Conservation (phyloP, 2,113 vertebrate species). For the Seriola quinqueradiata region DNA sequence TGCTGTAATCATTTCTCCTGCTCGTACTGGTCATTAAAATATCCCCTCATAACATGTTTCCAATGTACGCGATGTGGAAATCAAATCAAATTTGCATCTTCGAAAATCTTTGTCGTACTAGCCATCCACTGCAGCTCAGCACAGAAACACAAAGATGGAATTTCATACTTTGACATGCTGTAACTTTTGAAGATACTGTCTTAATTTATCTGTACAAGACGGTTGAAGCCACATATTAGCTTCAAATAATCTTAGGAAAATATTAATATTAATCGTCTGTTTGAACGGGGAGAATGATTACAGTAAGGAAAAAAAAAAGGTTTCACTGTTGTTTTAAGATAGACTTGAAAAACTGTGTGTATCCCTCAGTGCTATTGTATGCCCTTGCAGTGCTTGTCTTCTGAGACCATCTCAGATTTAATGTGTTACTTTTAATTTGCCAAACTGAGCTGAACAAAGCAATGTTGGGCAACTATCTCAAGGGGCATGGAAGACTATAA, state of each 20-base stretch:
- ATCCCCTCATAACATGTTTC: background rate
- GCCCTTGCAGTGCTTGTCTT: slow-evolving; percentile 27
- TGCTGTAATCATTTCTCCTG: background rate
- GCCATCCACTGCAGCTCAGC: background rate
- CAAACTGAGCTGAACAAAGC: slow-evolving; percentile 47
- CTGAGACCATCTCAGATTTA: slow-evolving; percentile 51
- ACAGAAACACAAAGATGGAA: slow-evolving; percentile 1
- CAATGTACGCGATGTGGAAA: too few species aligned
- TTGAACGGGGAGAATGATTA: background rate
- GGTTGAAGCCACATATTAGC: too few species aligned
- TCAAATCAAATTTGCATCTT: background rate
- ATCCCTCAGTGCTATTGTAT: background rate
- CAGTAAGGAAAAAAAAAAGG: background rate
- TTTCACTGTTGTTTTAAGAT: background rate
- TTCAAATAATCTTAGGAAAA: too few species aligned
- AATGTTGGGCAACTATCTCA: slow-evolving; percentile 49
- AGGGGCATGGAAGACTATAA: slow-evolving; percentile 69
- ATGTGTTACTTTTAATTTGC: slow-evolving; percentile 53
- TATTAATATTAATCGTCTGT: background rate
- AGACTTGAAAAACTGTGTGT: background rate
- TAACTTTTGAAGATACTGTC: background rate
- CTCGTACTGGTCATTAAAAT: background rate
- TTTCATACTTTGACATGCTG: background rate
- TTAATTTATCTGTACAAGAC: background rate
- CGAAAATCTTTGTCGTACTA: background rate